A percentile compares a stretch with the other conserved stretches of the same genome.
Evolutionary conservation across 2,797 vertebrate genomes (phyloP).

Genomic region (Carapus acus): DNA sequence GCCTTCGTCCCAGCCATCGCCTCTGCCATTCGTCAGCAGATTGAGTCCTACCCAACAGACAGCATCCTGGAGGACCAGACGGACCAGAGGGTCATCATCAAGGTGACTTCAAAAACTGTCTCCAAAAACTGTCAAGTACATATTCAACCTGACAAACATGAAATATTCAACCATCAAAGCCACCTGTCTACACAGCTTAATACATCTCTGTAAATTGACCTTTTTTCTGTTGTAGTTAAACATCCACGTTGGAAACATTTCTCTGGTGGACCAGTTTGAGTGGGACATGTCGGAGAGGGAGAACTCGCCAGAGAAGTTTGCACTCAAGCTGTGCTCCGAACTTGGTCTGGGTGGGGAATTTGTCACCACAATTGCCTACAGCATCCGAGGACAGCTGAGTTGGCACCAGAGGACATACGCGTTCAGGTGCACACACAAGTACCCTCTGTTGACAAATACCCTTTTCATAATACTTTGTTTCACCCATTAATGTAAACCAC

Average conservation of each 20-base stretch:
- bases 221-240: conserved; percentile 76
- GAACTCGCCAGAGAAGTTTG: conserved; percentile 95
- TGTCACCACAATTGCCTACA: conserved; percentile 98
- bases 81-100: conserved; percentile 97
- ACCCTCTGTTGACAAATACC: too few species aligned
- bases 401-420: conserved; percentile 99
- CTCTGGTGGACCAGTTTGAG: conserved; percentile 97
- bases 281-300: conserved; percentile 99
- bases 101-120: conserved; percentile 67
- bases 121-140: too few species aligned
- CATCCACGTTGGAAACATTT: conserved; percentile 98
- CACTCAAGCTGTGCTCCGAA: conserved; percentile 95
- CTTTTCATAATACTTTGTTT: too few species aligned
- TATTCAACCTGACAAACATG: background rate
- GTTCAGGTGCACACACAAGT: conserved; percentile 80
- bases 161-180: too few species aligned
- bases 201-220: too few species aligned
- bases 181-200: too few species aligned
- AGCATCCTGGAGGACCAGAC: conserved; percentile 93
- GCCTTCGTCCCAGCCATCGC: conserved; percentile 95
- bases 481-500: too few species aligned
- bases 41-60: conserved; percentile 94
- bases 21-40: conserved; percentile 95
- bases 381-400: conserved; percentile 96
- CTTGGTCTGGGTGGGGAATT: conserved; percentile 95